phyloP scores from a whole-genome alignment of 2,888 invertebrate species.

The Drosophila macrospina region DNA sequence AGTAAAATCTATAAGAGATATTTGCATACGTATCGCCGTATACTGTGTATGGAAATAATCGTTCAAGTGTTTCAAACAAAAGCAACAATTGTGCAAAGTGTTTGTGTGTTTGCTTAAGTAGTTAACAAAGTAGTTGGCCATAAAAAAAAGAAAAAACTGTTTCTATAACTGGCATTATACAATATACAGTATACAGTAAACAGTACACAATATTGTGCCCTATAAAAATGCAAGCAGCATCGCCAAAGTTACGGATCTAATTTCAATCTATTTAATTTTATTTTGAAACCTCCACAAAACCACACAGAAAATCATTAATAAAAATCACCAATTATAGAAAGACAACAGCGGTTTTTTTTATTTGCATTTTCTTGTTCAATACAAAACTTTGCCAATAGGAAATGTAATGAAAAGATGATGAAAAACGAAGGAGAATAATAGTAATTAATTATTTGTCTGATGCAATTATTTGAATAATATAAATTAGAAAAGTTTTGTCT shows the following conservation, averaged over 20 bases:
- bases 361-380: conserved; percentile 6
- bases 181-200: not conserved
- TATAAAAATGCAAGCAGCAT: conserved; percentile 38
- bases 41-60: conserved; percentile 29
- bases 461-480: not conserved
- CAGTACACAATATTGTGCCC: not conserved
- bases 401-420: conserved; percentile 61
- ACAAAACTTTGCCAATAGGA: conserved; percentile 61
- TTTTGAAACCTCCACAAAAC: conserved; percentile 12
- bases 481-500: conserved; percentile 11
- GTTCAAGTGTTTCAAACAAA: conserved; percentile 44
- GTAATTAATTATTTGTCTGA: not conserved
- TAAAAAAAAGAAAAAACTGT: conserved; percentile 13
- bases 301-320: conserved; percentile 28
- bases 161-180: conserved; percentile 13
- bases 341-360: conserved; percentile 1
- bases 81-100: conserved; percentile 48
- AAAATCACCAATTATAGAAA: conserved; percentile 7
- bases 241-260: conserved; percentile 72
- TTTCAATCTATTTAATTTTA: conserved; percentile 59
- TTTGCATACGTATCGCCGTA: conserved; percentile 19
- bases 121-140: conserved; percentile 25
- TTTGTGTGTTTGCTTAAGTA: conserved; percentile 26
- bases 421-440: conserved; percentile 1
- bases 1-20: conserved; percentile 34